Percentiles rank a stretch among this genome's conserved stretches.
phyloP scores from a whole-genome alignment of 1,140 invertebrate species.

The Antheraea pernyi region DNA sequence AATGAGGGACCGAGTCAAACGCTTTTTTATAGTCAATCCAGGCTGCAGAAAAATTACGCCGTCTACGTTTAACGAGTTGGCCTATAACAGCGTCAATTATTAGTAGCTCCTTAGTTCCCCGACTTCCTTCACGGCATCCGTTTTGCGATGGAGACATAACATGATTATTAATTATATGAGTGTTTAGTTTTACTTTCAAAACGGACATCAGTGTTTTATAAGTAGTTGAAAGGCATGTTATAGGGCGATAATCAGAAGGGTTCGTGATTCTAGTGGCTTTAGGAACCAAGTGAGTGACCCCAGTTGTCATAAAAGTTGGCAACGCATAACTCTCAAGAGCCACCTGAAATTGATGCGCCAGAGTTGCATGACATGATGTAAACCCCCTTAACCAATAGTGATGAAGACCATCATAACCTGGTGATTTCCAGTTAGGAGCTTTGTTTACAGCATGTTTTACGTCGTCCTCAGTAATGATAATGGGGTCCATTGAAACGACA shows the following conservation, averaged over 20 bases:
- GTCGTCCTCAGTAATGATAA: not conserved
- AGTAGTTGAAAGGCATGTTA: constrained; percentile 16
- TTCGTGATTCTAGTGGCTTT: not conserved
- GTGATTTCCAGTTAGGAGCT: not conserved
- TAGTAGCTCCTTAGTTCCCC: constrained; percentile 18
- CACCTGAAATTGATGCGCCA: not conserved
- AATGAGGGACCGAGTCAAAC: constrained; percentile 18
- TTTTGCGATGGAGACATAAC: constrained; percentile 14
- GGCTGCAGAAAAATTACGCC: constrained; percentile 4
- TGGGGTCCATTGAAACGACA: not conserved
- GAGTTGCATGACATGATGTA: not conserved
- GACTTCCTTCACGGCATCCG: constrained; percentile 13
- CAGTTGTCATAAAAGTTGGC: not conserved
- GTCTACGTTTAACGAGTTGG: constrained; percentile 4
- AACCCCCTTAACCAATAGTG: not conserved
- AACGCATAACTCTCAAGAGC: not conserved
- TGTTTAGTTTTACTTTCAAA: constrained; percentile 12
- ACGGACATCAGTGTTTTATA: constrained; percentile 18
- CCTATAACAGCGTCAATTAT: constrained; percentile 16
- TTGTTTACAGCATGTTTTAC: not conserved
- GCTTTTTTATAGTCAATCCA: constrained; percentile 24
- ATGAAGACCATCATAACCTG: not conserved
- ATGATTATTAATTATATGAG: constrained; percentile 5
- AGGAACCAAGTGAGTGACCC: not conserved
- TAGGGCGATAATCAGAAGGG: constrained; percentile 6